Percentiles rank a stretch among this genome's conserved stretches.
These are phyloP conservation scores for Phorcus lineatus DNA, from an alignment of 2,888 invertebrate species.

Conservation along the genomic window DNA sequence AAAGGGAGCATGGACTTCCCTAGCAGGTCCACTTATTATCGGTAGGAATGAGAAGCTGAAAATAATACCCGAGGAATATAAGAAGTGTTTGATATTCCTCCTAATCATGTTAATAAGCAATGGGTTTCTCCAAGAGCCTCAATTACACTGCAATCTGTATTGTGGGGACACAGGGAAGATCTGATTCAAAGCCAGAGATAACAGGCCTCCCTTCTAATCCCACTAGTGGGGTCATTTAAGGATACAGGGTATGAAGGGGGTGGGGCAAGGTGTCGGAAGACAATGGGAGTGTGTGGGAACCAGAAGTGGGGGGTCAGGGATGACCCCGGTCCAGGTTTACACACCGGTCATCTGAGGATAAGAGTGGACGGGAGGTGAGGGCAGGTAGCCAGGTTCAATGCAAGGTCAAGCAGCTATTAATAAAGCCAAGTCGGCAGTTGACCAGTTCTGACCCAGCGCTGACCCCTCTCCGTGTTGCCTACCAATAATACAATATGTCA, in stretches of 20 bases:
- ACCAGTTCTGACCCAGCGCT: neutral
- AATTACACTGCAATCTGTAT: too few species aligned
- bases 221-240: neutral
- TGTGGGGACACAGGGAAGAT: too few species aligned
- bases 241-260: neutral
- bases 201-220: too few species aligned
- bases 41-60: too few species aligned
- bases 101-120: too few species aligned
- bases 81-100: too few species aligned
- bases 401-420: slow-evolving; percentile 28
- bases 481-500: slow-evolving; percentile 18
- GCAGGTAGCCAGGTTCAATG: slow-evolving; percentile 25
- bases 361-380: neutral
- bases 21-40: too few species aligned
- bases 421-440: slow-evolving; percentile 3
- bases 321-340: neutral
- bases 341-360: slow-evolving; percentile 24
- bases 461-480: neutral
- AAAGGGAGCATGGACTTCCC: too few species aligned
- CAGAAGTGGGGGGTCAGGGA: neutral
- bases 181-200: too few species aligned
- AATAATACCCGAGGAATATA: too few species aligned
- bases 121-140: too few species aligned
- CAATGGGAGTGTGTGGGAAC: neutral
- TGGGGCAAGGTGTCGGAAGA: neutral